Percentiles rank a stretch among this genome's conserved stretches.
Conservation (phyloP, 2,888 invertebrate species). For the Chloroclystis v-ata region DNA sequence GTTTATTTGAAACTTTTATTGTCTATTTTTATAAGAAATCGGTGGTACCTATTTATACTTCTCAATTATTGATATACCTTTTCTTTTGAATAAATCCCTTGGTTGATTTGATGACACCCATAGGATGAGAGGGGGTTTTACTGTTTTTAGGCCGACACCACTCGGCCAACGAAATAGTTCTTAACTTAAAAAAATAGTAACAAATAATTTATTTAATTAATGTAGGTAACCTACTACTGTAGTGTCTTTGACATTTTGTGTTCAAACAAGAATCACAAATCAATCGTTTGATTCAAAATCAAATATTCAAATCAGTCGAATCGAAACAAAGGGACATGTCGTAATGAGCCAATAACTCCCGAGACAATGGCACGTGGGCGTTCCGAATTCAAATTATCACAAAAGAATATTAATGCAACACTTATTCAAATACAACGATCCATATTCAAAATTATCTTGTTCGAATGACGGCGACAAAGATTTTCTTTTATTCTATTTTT, state of each 20-base stretch:
- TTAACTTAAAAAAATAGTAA: too few species aligned
- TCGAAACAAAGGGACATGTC: slow-evolving; percentile 64
- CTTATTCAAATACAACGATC: slow-evolving; percentile 74
- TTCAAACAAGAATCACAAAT: slow-evolving; percentile 44
- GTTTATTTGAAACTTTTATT: too few species aligned
- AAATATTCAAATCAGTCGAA: slow-evolving; percentile 70
- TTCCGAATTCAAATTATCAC: slow-evolving; percentile 72
- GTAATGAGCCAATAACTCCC: slow-evolving; percentile 77
- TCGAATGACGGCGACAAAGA: slow-evolving; percentile 64
- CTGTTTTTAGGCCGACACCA: too few species aligned
- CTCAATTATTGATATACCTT: too few species aligned
- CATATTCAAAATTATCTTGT: slow-evolving; percentile 73
- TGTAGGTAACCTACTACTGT: too few species aligned
- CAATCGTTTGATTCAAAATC: slow-evolving; percentile 70
- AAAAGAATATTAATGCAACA: slow-evolving; percentile 77
- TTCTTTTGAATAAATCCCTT: too few species aligned
- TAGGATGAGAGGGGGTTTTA: too few species aligned
- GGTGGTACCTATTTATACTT: too few species aligned
- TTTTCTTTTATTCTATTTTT: slow-evolving; percentile 46
- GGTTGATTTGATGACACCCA: too few species aligned
- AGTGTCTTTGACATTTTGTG: slow-evolving; percentile 23
- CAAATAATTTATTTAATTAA: too few species aligned
- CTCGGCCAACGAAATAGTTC: too few species aligned
- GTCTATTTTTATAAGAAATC: too few species aligned
- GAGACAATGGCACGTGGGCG: slow-evolving; percentile 74